Evolutionary conservation across 2,797 vertebrate genomes (phyloP), one percentile per base, ranked within the genome.

Genomic region (Taenioides sp.): DNA sequence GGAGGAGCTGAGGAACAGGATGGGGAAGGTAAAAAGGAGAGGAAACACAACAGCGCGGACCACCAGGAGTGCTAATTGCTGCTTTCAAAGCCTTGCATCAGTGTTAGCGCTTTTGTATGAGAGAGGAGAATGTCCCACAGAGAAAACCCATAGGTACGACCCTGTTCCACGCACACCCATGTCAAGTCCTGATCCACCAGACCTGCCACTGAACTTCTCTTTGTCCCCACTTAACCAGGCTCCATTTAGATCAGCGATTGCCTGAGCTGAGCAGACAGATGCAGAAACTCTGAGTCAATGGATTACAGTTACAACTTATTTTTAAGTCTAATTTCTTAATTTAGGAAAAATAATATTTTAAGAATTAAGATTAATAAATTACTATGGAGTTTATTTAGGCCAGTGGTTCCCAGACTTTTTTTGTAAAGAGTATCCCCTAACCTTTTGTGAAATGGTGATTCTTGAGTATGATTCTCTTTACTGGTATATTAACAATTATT

Each of bases 11-110:
- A 88, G 85, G 86, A 83, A 84, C 84, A 86, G 82, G 83, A 79
- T 81, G 54, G 75, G 82, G 80, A 83, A 78, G 75, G 80, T 79
- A 88, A 72, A 81, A 82, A 68, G 67, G 58, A 47, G 23, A 68
- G 78, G 84, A 78, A 80, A 82, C 37, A 83, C 71, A 85, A 80
- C 77, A 50, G 75, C 52, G 77, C 67, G 14, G 90, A 92, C 91
- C 91, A 91, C 91, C 91, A 84, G 84, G 78, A 87, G 91, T 91
- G 91, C 86, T 93, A 92, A 93, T 92, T 93, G 92, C 85, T 87
- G 88, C 90, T 92, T 93, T 91, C 90, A 90, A 91, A 91, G 85
- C 80, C 76, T 89, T 88, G 87, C 89, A 63, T 92, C 90, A 88
- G 81, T 83, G 82, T 88, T 85, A 73, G 69, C 50, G 40, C 86